Conservation (phyloP, 2,888 invertebrate species). For the Acrobasis consociella region DNA sequence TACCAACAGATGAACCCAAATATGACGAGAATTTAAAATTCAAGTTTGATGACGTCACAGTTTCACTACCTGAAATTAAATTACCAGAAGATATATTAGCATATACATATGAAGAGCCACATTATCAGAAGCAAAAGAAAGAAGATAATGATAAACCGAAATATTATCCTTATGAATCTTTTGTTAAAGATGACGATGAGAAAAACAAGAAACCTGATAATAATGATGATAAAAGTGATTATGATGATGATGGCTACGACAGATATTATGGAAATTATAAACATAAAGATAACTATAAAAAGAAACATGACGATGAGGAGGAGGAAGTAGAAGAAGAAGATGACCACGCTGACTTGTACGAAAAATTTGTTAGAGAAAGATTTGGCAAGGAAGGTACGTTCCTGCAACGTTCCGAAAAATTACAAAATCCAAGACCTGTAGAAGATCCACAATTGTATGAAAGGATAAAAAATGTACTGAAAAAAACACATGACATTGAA, state of each 20-base stretch:
- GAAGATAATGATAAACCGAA: conserved; percentile 39
- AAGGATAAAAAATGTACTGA: conserved; percentile 63
- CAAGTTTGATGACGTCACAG: conserved; percentile 67
- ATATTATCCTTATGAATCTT: conserved; percentile 48
- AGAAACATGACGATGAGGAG: conserved; percentile 40
- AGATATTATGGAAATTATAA: conserved; percentile 38
- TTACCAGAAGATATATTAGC: conserved; percentile 73
- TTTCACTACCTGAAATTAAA: conserved; percentile 74
- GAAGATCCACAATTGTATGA: conserved; percentile 57
- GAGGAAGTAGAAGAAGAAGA: conserved; percentile 45
- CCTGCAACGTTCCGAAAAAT: conserved; percentile 59
- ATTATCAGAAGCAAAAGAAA: conserved; percentile 44
- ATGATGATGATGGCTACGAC: conserved; percentile 40
- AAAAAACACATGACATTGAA: conserved; percentile 64
- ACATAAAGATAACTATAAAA: conserved; percentile 48
- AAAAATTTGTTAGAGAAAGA: conserved; percentile 74
- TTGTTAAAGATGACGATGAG: conserved; percentile 38
- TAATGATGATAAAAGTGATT: conserved; percentile 38
- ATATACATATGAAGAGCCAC: conserved; percentile 52
- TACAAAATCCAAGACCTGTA: conserved; percentile 40
- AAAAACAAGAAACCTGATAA: conserved; percentile 34
- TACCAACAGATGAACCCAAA: conserved; percentile 48
- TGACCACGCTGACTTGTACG: conserved; percentile 66
- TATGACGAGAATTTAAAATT: conserved; percentile 69
- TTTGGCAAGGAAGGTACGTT: conserved; percentile 69